Conservation (phyloP, 2,888 invertebrate genomes). For the Luperina nickerlii region DNA sequence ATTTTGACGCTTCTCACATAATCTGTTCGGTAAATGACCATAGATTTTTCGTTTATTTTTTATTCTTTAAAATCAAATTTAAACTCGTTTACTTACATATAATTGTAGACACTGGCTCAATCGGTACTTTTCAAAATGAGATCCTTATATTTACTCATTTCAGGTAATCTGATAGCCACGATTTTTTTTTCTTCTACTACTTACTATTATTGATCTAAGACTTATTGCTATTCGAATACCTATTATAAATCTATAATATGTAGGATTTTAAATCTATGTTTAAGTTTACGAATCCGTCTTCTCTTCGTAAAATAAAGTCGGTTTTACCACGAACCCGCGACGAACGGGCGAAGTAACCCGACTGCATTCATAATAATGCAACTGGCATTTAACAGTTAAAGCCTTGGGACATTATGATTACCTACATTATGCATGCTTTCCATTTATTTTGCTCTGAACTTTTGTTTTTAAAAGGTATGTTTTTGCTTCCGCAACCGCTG, state of each 20-base stretch:
- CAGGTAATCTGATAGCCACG: neutral
- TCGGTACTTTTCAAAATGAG: neutral
- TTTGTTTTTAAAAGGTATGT: constrained; percentile 2
- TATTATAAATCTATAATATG: neutral
- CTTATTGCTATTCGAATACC: neutral
- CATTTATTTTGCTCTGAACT: constrained; percentile 13
- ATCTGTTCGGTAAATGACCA: no score
- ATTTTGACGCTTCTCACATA: neutral
- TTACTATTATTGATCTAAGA: no score
- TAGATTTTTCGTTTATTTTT: neutral
- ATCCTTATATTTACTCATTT: neutral
- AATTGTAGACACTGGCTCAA: neutral
- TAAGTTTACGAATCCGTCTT: neutral
- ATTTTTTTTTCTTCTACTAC: neutral
- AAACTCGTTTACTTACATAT: neutral
- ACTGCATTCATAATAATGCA: constrained; percentile 38
- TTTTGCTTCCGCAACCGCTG: constrained; percentile 20
- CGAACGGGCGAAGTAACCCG: constrained; percentile 2
- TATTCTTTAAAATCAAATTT: neutral
- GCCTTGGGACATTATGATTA: constrained; percentile 37
- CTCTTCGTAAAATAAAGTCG: neutral
- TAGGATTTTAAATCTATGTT: neutral
- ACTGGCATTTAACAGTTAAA: constrained; percentile 49
- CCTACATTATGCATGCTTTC: constrained; percentile 16
- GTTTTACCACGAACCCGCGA: neutral